These are phyloP conservation scores for Dicyrtomina minuta DNA, from an alignment of 2,888 invertebrate species.

Conservation along the genomic window DNA sequence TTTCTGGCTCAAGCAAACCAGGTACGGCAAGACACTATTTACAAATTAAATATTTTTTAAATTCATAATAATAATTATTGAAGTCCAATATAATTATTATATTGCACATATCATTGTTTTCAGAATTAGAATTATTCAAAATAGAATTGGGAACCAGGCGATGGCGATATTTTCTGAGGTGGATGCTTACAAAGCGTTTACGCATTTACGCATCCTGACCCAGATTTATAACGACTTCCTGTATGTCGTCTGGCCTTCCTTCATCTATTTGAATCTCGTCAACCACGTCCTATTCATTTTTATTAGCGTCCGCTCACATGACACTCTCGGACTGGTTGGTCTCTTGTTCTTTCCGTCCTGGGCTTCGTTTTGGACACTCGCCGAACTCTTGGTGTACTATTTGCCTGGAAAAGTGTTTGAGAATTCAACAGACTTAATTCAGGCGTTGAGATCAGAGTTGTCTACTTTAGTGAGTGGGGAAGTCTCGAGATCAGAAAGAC, in stretches of 20 bases:
- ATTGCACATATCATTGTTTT: too few relatives aligned
- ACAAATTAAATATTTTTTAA: background rate
- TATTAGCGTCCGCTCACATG: background rate
- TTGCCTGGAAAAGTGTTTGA: background rate
- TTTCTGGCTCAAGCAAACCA: background rate
- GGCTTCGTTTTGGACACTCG: background rate
- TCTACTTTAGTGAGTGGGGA: too few relatives aligned
- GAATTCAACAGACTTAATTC: background rate
- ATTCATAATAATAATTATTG: background rate
- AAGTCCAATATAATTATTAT: too few relatives aligned
- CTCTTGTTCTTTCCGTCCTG: background rate
- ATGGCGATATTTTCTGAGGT: too few relatives aligned
- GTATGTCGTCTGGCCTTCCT: background rate
- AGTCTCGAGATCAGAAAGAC: too few relatives aligned
- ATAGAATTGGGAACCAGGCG: background rate
- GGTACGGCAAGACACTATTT: background rate
- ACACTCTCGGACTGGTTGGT: background rate
- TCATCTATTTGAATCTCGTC: background rate
- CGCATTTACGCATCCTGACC: background rate
- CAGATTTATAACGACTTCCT: background rate
- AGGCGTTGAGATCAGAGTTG: background rate
- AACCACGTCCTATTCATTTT: constrained; percentile 1
- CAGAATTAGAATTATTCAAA: too few relatives aligned
- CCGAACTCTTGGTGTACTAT: background rate
- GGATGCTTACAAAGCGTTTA: background rate